phyloP scores from a whole-genome alignment of 2,797 vertebrate species.

The Poliocrania exsul region DNA sequence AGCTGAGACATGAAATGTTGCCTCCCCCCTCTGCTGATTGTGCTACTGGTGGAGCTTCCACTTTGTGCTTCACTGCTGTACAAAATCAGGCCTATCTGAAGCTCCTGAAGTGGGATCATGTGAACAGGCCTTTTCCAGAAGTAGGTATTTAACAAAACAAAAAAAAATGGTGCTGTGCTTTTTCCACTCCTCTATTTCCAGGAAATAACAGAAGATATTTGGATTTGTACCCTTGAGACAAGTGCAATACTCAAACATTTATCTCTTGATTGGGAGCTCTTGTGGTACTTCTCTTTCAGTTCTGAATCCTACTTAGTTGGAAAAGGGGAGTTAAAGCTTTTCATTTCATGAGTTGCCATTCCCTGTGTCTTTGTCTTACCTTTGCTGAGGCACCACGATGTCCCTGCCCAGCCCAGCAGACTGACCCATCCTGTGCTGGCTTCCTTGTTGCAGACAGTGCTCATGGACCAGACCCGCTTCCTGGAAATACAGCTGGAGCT shows the following conservation, averaged over 20 bases:
- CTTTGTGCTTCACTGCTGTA: constrained; percentile 70
- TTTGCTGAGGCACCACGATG: neutral
- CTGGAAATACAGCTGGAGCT: constrained; percentile 89
- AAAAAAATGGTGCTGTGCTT: neutral
- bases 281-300: neutral
- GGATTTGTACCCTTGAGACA: neutral
- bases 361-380: neutral
- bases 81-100: constrained; percentile 90
- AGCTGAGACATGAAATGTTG: constrained; percentile 38
- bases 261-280: neutral
- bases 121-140: constrained; percentile 89
- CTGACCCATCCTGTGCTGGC: neutral
- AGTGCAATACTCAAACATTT: neutral
- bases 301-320: neutral
- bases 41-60: constrained; percentile 50
- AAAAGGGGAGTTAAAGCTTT: neutral
- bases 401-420: neutral
- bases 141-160: constrained; percentile 74
- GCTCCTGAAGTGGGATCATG: constrained; percentile 91
- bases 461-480: constrained; percentile 94
- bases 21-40: constrained; percentile 12
- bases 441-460: constrained; percentile 79
- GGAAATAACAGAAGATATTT: neutral
- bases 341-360: neutral
- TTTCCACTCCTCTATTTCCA: neutral